phyloP scores from a whole-genome alignment of 2,888 invertebrate species.

The Eupithecia tripunctaria region DNA sequence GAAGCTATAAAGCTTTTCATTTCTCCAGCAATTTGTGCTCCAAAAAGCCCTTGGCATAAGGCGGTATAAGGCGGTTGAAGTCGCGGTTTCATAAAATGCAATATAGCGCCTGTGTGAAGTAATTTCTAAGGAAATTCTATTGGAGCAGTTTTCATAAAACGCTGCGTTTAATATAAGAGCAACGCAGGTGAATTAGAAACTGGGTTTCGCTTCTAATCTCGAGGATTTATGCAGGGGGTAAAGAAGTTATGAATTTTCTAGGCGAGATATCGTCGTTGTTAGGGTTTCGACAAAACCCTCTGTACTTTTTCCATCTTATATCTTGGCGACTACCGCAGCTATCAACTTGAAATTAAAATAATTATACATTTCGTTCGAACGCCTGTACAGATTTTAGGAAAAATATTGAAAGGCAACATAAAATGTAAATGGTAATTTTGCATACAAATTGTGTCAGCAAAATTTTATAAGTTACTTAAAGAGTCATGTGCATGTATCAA shows the following conservation, averaged over 20 bases:
- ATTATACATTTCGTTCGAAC: no score
- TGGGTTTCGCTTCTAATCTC: background rate
- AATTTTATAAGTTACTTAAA: no score
- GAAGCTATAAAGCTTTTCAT: background rate
- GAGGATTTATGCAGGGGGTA: background rate
- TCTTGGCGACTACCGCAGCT: no score
- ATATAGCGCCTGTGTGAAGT: conserved; percentile 5
- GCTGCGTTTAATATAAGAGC: conserved; percentile 4
- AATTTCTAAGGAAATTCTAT: conserved; percentile 17
- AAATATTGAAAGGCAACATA: no score
- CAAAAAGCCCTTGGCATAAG: background rate
- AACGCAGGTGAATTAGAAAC: background rate
- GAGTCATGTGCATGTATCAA: no score
- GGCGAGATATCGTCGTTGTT: no score
- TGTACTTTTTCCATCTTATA: no score
- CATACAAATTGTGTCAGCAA: no score
- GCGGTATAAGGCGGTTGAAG: conserved; percentile 1
- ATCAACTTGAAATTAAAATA: no score
- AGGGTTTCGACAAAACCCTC: no score
- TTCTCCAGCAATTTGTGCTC: background rate
- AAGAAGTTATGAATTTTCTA: background rate
- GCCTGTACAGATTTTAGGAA: no score
- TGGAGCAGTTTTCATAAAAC: conserved; percentile 7
- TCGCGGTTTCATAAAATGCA: conserved; percentile 13
- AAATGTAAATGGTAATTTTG: no score